Percentiles rank a stretch among this genome's conserved stretches.
phyloP scores from a whole-genome alignment of 2,888 invertebrate species.

The Erebia palarica region DNA sequence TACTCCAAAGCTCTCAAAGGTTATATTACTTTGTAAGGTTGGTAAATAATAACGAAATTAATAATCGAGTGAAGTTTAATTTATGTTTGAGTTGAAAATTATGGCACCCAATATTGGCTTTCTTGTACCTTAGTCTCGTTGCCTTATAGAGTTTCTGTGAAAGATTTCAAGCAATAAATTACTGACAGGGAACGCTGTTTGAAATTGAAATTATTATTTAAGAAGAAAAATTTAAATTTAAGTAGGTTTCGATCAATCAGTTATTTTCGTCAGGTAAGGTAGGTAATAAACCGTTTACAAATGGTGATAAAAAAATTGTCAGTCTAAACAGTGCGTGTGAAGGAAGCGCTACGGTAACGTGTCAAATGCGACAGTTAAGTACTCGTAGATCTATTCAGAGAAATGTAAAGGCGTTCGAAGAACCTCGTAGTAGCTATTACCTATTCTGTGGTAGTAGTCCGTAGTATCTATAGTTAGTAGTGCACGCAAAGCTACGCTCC shows the following conservation, averaged over 20 bases:
- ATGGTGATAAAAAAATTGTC: too few relatives aligned
- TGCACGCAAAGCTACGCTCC: too few relatives aligned
- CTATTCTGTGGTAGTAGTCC: too few relatives aligned
- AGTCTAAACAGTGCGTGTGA: too few relatives aligned
- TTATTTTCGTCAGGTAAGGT: background rate
- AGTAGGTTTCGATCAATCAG: background rate
- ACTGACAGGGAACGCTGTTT: constrained; percentile 16
- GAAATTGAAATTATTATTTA: constrained; percentile 13
- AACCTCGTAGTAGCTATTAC: too few relatives aligned
- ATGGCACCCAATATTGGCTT: constrained; percentile 30
- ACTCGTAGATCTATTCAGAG: too few relatives aligned
- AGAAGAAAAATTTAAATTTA: background rate
- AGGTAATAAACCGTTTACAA: too few relatives aligned
- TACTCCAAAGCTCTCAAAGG: constrained; percentile 15
- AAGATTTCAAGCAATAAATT: constrained; percentile 27
- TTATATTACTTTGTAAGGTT: constrained; percentile 34
- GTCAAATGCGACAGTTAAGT: too few relatives aligned
- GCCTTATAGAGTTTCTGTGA: constrained; percentile 19
- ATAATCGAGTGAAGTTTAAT: constrained; percentile 32
- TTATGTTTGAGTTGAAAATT: constrained; percentile 35
- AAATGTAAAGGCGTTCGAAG: too few relatives aligned
- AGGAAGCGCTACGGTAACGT: too few relatives aligned
- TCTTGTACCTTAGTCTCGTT: constrained; percentile 22
- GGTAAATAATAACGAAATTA: constrained; percentile 31
- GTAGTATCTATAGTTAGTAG: too few relatives aligned